Conservation (phyloP, 2,797 vertebrate species). For the Sternotherus odoratus region DNA sequence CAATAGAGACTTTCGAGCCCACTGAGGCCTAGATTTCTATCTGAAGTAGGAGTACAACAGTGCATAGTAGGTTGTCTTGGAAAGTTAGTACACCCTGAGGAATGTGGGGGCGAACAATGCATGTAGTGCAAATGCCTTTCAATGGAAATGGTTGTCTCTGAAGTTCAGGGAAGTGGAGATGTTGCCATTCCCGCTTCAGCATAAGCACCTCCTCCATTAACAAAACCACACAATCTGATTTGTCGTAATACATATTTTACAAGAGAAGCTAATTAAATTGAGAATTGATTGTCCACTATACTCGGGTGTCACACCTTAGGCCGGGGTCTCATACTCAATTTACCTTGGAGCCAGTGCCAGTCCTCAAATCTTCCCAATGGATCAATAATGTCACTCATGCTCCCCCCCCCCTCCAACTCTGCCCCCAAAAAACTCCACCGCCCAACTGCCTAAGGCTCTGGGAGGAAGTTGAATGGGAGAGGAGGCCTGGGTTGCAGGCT, state of each 20-base stretch:
- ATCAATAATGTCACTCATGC: no score
- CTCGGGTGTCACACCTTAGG: background rate
- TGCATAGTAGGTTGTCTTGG: background rate
- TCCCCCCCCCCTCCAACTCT: no score
- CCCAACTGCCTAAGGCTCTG: no score
- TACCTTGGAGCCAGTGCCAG: no score
- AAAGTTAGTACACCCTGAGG: background rate
- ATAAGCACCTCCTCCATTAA: background rate
- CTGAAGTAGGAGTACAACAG: background rate
- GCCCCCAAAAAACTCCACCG: no score
- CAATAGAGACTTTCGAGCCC: background rate
- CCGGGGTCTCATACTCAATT: background rate
- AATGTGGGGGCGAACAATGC: background rate
- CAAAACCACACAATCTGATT: background rate
- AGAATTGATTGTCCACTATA: background rate
- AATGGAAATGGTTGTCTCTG: background rate
- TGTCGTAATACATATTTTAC: background rate
- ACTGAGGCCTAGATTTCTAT: background rate
- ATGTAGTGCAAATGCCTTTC: background rate
- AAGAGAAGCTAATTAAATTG: background rate
- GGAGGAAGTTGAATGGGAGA: no score
- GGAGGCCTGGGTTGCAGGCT: no score
- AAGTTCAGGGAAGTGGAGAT: background rate
- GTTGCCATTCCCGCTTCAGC: background rate
- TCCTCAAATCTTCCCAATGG: no score